A percentile compares a stretch with the other conserved stretches of the same genome.
Evolutionary conservation across 2,113 vertebrate species (phyloP).

Genomic region (Hippocampus mohnikei): DNA sequence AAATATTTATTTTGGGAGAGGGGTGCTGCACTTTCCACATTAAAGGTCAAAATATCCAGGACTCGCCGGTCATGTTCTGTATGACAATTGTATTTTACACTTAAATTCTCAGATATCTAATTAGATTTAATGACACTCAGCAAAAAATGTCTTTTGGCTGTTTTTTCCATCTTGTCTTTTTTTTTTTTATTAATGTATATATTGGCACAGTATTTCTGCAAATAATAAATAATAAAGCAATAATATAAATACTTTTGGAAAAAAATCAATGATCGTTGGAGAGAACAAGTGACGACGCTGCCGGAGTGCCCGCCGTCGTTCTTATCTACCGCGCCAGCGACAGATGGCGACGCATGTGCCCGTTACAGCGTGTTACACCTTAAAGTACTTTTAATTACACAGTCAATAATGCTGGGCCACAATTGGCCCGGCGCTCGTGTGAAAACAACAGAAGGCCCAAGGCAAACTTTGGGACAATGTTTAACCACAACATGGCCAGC

Average conservation of each 20-base stretch:
- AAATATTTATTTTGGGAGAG: no score
- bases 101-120: no score
- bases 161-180: not conserved
- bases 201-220: no score
- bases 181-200: no score
- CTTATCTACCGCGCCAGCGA: conserved; percentile 36
- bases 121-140: not conserved
- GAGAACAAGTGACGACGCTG: not conserved
- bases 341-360: conserved; percentile 95
- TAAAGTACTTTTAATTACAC: conserved; percentile 99
- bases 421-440: conserved; percentile 83
- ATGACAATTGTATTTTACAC: no score
- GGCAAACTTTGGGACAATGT: conserved; percentile 94
- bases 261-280: no score
- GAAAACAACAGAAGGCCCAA: conserved; percentile 99
- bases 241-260: no score
- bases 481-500: conserved; percentile 94
- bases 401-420: conserved; percentile 96
- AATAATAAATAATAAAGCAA: no score
- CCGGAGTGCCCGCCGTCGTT: no score
- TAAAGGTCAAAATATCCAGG: not conserved
- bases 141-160: no score
- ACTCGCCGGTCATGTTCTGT: not conserved
- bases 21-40: not conserved
- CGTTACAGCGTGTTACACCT: conserved; percentile 97